Conservation (phyloP, 2,888 invertebrate species). For the Drosophila multiciliata region DNA sequence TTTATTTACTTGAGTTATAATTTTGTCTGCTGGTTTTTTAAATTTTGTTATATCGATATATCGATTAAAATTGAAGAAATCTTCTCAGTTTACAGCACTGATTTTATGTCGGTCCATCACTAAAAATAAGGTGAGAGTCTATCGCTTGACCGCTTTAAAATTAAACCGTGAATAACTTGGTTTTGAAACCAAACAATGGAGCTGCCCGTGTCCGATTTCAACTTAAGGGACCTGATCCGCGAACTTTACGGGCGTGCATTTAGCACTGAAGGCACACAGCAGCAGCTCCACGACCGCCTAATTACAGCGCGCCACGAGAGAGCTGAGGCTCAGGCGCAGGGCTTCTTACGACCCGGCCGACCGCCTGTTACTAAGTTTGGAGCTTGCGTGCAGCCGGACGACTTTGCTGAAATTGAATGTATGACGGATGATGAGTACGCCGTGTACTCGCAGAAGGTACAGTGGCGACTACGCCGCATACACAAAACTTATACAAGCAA, state of each 20-base stretch:
- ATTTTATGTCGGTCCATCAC: background rate
- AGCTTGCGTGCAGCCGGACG: conserved; percentile 44
- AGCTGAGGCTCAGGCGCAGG: conserved; percentile 51
- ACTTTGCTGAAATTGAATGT: conserved; percentile 36
- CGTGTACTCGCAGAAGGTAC: conserved; percentile 22
- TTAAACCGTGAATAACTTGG: conserved; percentile 8
- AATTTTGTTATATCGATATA: conserved; percentile 15
- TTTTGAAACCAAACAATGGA: conserved; percentile 29
- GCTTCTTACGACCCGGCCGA: conserved; percentile 37
- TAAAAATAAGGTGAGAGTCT: background rate
- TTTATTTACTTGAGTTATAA: background rate
- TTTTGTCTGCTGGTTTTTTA: background rate
- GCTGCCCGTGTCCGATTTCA: conserved; percentile 37
- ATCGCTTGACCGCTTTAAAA: conserved; percentile 10
- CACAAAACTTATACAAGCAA: conserved; percentile 13
- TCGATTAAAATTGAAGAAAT: conserved; percentile 7
- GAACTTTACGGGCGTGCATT: conserved; percentile 39
- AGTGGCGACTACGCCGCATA: conserved; percentile 42
- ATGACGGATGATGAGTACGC: conserved; percentile 43
- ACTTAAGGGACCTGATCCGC: conserved; percentile 35
- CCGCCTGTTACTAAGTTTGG: conserved; percentile 38
- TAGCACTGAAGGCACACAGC: conserved; percentile 31
- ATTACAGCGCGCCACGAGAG: conserved; percentile 33
- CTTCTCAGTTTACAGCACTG: background rate
- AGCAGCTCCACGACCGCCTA: conserved; percentile 35